Evolutionary conservation across 23 tunicate species (phyloP).

Genomic region (Corella eumyota): DNA sequence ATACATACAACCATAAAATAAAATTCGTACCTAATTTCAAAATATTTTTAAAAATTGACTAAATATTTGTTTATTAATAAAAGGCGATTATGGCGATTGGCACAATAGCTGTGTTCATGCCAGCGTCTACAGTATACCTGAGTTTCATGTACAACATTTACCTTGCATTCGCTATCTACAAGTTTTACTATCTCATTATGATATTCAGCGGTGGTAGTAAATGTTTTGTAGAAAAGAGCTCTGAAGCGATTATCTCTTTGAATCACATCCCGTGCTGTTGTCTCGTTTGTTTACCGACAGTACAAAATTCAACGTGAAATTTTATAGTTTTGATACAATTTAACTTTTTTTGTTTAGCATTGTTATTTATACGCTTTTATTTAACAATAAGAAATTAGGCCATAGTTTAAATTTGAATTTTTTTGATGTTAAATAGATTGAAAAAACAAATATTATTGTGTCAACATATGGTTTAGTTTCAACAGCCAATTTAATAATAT

Average conservation of each 20-base stretch:
- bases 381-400: neutral
- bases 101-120: slow-evolving; percentile 65
- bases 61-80: neutral
- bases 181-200: slow-evolving; percentile 74
- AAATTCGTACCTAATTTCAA: no score
- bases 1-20: no score
- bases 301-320: slow-evolving; percentile 73
- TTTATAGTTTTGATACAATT: no score
- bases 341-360: neutral
- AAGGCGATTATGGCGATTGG: slow-evolving; percentile 77
- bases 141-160: slow-evolving; percentile 67
- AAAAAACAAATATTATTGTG: neutral
- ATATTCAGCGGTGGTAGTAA: slow-evolving; percentile 74
- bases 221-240: slow-evolving; percentile 73
- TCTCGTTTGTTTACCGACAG: slow-evolving; percentile 63
- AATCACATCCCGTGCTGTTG: slow-evolving; percentile 80
- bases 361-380: neutral
- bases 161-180: slow-evolving; percentile 73
- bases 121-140: slow-evolving; percentile 58
- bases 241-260: slow-evolving; percentile 13
- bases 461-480: neutral
- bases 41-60: no score
- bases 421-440: neutral
- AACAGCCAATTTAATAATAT: no score
- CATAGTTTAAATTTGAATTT: neutral